phyloP scores from a whole-genome alignment of 2,888 invertebrate species.

The Euphydryas editha region DNA sequence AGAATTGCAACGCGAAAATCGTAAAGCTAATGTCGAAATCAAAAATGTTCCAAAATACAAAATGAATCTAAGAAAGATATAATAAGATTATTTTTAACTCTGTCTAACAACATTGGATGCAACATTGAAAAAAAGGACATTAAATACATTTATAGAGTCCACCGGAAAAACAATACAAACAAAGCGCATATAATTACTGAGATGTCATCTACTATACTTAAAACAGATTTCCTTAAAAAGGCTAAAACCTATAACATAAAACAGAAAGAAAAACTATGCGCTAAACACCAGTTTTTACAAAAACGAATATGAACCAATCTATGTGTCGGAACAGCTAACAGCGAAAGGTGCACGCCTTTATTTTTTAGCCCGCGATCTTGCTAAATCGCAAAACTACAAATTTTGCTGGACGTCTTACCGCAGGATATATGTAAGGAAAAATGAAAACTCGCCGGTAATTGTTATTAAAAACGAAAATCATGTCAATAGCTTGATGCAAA shows the following conservation, averaged over 20 bases:
- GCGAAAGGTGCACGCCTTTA: not conserved
- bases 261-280: conserved; percentile 7
- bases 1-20: conserved; percentile 8
- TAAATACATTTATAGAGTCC: conserved; percentile 20
- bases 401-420: not conserved
- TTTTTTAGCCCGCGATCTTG: not conserved
- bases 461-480: not conserved
- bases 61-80: not conserved
- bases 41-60: not conserved
- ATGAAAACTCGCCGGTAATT: not conserved
- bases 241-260: conserved; percentile 14
- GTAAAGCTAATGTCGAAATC: conserved; percentile 1
- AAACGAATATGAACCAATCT: conserved; percentile 2
- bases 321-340: not conserved
- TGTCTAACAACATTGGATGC: not conserved
- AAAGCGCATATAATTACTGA: conserved; percentile 7
- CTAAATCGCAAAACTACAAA: not conserved
- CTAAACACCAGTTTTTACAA: conserved; percentile 10
- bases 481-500: not conserved
- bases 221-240: conserved; percentile 8
- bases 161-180: not conserved
- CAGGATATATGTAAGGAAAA: not conserved
- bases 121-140: conserved; percentile 4
- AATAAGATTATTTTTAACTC: not conserved
- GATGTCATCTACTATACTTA: conserved; percentile 3